These are phyloP conservation scores for Philaethria dido DNA, from an alignment of 2,888 invertebrate genomes.

Conservation along the genomic window DNA sequence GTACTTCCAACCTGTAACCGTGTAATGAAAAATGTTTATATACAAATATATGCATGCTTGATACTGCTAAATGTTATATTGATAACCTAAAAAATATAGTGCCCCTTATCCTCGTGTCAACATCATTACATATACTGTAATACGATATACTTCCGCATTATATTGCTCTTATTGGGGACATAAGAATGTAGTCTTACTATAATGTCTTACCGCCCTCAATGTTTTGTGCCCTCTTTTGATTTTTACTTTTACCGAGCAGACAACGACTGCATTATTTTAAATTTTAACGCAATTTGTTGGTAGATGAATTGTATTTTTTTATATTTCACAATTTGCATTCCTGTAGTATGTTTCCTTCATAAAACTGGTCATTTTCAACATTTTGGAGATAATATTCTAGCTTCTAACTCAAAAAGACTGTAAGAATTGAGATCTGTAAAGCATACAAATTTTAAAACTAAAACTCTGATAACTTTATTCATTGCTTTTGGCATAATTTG, in stretches of 20 bases:
- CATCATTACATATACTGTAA: slow-evolving; percentile 9
- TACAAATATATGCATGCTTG: background rate
- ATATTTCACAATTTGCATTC: background rate
- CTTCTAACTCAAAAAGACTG: no score
- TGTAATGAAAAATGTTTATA: background rate
- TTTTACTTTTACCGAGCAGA: background rate
- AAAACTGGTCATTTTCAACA: background rate
- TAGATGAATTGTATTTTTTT: background rate
- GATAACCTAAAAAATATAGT: slow-evolving; percentile 2
- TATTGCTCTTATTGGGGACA: background rate
- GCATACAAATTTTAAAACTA: no score
- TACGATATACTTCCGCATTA: slow-evolving; percentile 10
- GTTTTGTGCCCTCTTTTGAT: background rate
- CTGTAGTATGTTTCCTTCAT: background rate
- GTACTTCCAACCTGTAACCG: background rate
- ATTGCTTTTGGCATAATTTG: no score
- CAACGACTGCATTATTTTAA: no score
- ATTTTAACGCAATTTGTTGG: background rate
- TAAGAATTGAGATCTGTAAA: no score
- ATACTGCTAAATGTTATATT: background rate
- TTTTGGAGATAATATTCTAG: no score
- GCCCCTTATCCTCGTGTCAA: background rate
- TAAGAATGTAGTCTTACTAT: background rate
- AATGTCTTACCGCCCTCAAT: background rate
- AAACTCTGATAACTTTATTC: background rate